These are phyloP conservation scores for Harpegnathos saltator DNA, from an alignment of 1,140 invertebrate species.

Conservation along the genomic window DNA sequence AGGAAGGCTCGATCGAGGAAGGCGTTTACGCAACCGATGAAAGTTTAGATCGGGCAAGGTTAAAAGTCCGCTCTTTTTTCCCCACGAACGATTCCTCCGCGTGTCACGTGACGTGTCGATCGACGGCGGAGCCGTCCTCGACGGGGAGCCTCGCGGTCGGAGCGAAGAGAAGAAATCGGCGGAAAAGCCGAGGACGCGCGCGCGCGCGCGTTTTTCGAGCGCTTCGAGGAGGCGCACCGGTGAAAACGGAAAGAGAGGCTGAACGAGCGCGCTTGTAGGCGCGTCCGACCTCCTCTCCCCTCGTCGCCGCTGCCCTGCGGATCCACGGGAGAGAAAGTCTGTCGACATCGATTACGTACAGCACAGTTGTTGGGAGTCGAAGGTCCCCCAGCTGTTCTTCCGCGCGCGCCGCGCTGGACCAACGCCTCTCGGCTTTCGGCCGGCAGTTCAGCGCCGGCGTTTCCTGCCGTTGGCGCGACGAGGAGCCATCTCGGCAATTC, in stretches of 20 bases:
- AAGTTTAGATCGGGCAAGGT: slow-evolving; percentile 21
- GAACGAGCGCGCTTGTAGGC: slow-evolving; percentile 6
- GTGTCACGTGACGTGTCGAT: background rate
- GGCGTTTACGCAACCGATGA: slow-evolving; percentile 12
- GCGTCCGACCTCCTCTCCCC: slow-evolving; percentile 32
- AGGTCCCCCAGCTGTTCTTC: slow-evolving; percentile 74
- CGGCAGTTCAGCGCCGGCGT: background rate
- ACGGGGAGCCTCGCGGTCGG: too few relatives aligned
- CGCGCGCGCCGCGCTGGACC: slow-evolving; percentile 69
- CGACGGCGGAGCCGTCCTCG: too few relatives aligned
- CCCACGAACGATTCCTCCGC: background rate
- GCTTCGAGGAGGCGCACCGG: background rate
- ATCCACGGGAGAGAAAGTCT: slow-evolving; percentile 74
- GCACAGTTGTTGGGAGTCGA: slow-evolving; percentile 71
- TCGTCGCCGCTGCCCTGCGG: slow-evolving; percentile 33
- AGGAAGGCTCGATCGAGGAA: background rate
- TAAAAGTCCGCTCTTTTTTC: slow-evolving; percentile 17
- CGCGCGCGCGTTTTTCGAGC: background rate
- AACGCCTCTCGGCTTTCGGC: slow-evolving; percentile 67
- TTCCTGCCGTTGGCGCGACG: background rate
- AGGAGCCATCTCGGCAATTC: slow-evolving; percentile 3
- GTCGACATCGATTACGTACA: slow-evolving; percentile 78
- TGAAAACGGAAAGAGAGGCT: slow-evolving; percentile 54
- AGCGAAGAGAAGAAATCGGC: background rate
- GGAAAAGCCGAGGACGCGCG: too few relatives aligned